Conservation (phyloP, 2,888 invertebrate genomes). For the Andrena hattorfiana region DNA sequence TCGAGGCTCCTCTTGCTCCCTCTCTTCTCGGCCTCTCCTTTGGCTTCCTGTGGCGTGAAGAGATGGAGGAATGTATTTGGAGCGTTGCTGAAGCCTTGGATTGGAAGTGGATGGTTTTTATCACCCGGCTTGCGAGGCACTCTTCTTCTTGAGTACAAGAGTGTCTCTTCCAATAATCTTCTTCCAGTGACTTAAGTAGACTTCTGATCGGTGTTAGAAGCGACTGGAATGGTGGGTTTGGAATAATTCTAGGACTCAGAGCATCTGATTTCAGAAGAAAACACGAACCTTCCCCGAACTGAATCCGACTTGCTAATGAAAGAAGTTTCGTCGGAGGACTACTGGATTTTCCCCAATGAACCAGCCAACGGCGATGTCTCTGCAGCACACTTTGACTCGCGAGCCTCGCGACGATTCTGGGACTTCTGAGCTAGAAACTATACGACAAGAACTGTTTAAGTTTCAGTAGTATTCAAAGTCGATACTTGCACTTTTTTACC, state of each 20-base stretch:
- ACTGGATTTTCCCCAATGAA: not conserved
- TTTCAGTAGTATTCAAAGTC: slow-evolving; percentile 53
- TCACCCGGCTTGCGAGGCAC: no score
- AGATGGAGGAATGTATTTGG: not conserved
- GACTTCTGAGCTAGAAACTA: slow-evolving; percentile 50
- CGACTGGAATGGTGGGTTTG: not conserved
- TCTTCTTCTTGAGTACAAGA: not conserved
- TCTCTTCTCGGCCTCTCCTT: not conserved
- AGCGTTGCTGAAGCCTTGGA: not conserved
- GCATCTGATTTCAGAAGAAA: no score
- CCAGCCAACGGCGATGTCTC: not conserved
- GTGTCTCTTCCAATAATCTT: not conserved
- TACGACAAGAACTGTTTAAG: slow-evolving; percentile 26
- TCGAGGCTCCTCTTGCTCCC: slow-evolving; percentile 38
- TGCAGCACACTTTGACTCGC: not conserved
- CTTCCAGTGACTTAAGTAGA: not conserved
- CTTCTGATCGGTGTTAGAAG: not conserved
- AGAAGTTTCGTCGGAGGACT: not conserved
- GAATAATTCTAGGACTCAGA: not conserved
- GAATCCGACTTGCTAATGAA: not conserved
- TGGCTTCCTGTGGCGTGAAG: not conserved
- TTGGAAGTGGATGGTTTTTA: no score
- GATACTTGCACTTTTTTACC: slow-evolving; percentile 33
- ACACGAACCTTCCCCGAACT: no score
- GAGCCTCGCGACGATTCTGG: slow-evolving; percentile 59